phyloP scores from a whole-genome alignment of 1,140 invertebrate genomes.

The Drosophila prosaltans region DNA sequence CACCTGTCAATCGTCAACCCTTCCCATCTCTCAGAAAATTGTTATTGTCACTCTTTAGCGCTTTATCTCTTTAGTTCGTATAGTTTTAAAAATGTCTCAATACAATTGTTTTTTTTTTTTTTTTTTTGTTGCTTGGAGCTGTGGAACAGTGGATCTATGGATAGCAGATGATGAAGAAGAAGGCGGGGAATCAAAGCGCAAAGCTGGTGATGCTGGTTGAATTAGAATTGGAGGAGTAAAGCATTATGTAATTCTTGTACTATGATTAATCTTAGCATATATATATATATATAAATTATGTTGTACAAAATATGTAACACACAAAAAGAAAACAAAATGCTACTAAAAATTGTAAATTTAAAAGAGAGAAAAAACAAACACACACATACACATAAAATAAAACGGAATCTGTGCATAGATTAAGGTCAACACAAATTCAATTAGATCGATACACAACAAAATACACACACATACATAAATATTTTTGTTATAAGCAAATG shows the following conservation, averaged over 20 bases:
- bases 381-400: constrained; percentile 22
- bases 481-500: constrained; percentile 69
- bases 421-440: constrained; percentile 9
- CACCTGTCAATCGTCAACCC: neutral
- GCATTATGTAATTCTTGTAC: constrained; percentile 54
- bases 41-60: constrained; percentile 1
- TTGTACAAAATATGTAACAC: constrained; percentile 49
- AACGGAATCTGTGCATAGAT: constrained; percentile 17
- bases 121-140: constrained; percentile 32
- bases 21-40: constrained; percentile 11
- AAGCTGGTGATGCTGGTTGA: constrained; percentile 75
- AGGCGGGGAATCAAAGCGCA: constrained; percentile 67
- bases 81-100: constrained; percentile 26
- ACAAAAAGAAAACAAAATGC: constrained; percentile 11
- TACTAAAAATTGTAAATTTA: constrained; percentile 42
- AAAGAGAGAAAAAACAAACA: constrained; percentile 26
- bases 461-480: constrained; percentile 30
- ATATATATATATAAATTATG: constrained; percentile 34
- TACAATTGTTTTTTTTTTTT: constrained; percentile 33
- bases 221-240: constrained; percentile 28
- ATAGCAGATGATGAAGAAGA: constrained; percentile 24
- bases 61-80: constrained; percentile 9
- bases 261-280: constrained; percentile 62
- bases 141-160: constrained; percentile 6
- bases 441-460: constrained; percentile 10